phyloP scores from a whole-genome alignment of 1,140 invertebrate genomes.

The Sitophilus oryzae region DNA sequence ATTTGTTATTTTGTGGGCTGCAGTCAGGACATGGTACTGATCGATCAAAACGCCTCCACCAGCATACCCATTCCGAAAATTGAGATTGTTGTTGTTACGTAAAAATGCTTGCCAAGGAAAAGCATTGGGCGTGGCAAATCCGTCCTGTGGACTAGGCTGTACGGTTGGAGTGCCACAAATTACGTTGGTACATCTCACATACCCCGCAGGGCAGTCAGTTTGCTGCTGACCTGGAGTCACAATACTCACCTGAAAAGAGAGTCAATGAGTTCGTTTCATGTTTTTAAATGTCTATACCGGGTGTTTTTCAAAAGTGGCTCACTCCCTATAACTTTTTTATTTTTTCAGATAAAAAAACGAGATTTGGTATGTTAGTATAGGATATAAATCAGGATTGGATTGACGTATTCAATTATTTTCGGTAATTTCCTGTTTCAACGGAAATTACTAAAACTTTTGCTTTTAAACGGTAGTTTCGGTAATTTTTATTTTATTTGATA shows the following conservation, averaged over 20 bases:
- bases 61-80: conserved; percentile 30
- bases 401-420: no score
- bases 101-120: conserved; percentile 35
- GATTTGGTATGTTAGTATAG: no score
- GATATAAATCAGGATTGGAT: no score
- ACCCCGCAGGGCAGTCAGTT: conserved; percentile 15
- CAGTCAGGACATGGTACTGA: conserved; percentile 32
- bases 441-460: no score
- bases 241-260: background rate
- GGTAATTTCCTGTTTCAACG: no score
- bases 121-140: conserved; percentile 27
- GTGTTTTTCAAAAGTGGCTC: no score
- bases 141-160: conserved; percentile 23
- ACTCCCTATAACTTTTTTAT: no score
- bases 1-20: conserved; percentile 36
- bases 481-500: no score
- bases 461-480: no score
- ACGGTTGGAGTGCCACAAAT: conserved; percentile 18
- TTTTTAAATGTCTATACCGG: no score
- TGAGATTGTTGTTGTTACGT: conserved; percentile 21
- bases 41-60: conserved; percentile 36
- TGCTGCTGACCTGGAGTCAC: background rate
- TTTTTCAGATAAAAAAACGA: no score
- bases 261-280: no score
- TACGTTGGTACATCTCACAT: conserved; percentile 18